phyloP scores from a whole-genome alignment of 2,113 vertebrate genomes.

The Callospermophilus lateralis region DNA sequence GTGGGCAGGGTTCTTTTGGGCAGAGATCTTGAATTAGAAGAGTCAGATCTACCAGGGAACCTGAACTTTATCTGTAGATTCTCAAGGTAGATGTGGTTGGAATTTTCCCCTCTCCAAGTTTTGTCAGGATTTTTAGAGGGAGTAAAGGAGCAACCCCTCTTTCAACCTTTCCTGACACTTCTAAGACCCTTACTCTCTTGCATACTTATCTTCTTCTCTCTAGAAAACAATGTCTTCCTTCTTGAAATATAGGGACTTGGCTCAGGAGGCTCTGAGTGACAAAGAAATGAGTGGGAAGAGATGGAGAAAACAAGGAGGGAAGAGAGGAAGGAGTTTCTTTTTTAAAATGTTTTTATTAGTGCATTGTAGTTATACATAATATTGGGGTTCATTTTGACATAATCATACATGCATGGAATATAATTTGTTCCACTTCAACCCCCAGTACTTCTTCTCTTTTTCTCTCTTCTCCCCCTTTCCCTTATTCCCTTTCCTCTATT shows the following conservation, averaged over 20 bases:
- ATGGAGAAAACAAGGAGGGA: background rate
- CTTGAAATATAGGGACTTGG: background rate
- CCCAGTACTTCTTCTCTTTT: too few relatives aligned
- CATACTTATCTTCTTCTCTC: background rate
- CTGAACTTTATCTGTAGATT: background rate
- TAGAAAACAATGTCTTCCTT: background rate
- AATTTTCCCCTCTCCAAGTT: background rate
- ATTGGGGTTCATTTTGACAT: too few relatives aligned
- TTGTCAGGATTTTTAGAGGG: conserved; percentile 30
- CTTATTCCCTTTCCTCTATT: too few relatives aligned
- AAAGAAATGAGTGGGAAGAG: background rate
- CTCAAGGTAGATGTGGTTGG: background rate
- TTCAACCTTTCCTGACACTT: conserved; percentile 6
- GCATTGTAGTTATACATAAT: too few relatives aligned
- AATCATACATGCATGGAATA: too few relatives aligned
- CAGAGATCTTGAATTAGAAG: conserved; percentile 7
- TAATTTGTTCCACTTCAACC: too few relatives aligned
- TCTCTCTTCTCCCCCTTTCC: too few relatives aligned
- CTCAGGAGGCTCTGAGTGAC: background rate
- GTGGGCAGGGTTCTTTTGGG: background rate
- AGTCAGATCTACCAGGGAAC: background rate
- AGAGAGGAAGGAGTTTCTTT: background rate
- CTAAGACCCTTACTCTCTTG: conserved; percentile 29
- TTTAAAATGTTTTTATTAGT: too few relatives aligned
- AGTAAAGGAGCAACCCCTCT: background rate